Percentiles rank a stretch among this genome's conserved stretches.
Conservation (phyloP, 1,140 invertebrate genomes). For the Zaprionus africanus region DNA sequence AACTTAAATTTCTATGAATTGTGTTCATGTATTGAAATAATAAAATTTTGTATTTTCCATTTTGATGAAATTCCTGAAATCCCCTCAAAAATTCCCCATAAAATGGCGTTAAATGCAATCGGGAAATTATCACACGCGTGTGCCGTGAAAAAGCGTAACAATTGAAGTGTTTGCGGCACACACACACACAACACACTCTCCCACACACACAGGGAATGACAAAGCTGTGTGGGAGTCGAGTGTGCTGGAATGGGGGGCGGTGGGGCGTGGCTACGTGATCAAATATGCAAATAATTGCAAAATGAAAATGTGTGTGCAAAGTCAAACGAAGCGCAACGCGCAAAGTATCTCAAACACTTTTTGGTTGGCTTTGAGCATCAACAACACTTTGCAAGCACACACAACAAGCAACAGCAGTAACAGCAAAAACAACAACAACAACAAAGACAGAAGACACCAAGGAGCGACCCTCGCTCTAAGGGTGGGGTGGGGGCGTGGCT, state of each 20-base stretch:
- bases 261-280: conserved; percentile 57
- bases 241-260: background rate
- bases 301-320: conserved; percentile 56
- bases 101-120: conserved; percentile 19
- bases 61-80: background rate
- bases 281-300: conserved; percentile 74
- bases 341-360: conserved; percentile 37
- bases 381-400: conserved; percentile 33
- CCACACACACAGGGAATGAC: background rate
- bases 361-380: conserved; percentile 32
- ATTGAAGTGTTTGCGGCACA: conserved; percentile 51
- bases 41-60: no score
- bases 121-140: conserved; percentile 27
- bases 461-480: background rate
- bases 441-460: conserved; percentile 1
- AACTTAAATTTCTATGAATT: no score
- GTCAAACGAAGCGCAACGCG: conserved; percentile 37
- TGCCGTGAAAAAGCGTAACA: conserved; percentile 26
- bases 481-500: conserved; percentile 39
- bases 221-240: conserved; percentile 12
- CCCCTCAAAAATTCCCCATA: background rate
- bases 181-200: conserved; percentile 10
- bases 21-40: no score
- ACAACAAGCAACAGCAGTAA: conserved; percentile 1
- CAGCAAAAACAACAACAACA: conserved; percentile 5